Evolutionary conservation across 2,797 vertebrate species (phyloP), one percentile per base, ranked within the genome.

Genomic region (Crotalus adamanteus): DNA sequence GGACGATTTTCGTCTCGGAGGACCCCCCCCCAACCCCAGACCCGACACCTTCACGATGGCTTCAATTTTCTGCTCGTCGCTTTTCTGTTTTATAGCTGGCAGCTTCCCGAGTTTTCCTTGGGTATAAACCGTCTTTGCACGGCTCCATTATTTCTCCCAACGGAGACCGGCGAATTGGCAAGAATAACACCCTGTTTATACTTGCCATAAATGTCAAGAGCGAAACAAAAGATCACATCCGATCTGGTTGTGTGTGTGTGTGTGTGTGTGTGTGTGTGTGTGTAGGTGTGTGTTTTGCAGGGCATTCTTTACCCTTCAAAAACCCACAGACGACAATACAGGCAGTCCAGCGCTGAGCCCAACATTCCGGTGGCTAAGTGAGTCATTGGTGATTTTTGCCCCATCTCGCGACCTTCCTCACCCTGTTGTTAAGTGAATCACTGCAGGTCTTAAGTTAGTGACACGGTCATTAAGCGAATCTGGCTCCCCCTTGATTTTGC

Each of bases 11-110:
- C 97, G 97, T 98, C 97, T 97, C 97, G 96, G 97, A 97, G 93
- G 95, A 96, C 96, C 97, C 97, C 90, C 97, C 97, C 97, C 90
- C 96, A 26, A 96, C 97, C 97, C 97, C 90, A 93, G 97, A 96
- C 97, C 97, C 97, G 97, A 98, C 97, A 98, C 97, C 97, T 97
- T 97, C 97, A 95, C 96, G 98, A 98, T 97, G 98, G 97, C 98
- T 98, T 98, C 98, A 98, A 98, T 98, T 98, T 98, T 98, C 98
- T 98, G 98, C 98, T 98, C 97, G 97, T 97, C 95, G 97, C 97
- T 95, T 96, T 96, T 96, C 97, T 98, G 97, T 97, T 98, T 98
- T 98, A 98, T 97, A 96, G 98, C 90, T 91, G 18, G 85, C 6
- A 22, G 90, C 83, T 28, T 18, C 90, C 90, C 85, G 90, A 94